Percentiles rank a stretch among this genome's conserved stretches.
phyloP scores from a whole-genome alignment of 2,113 vertebrate genomes.

The Prolemur simus region DNA sequence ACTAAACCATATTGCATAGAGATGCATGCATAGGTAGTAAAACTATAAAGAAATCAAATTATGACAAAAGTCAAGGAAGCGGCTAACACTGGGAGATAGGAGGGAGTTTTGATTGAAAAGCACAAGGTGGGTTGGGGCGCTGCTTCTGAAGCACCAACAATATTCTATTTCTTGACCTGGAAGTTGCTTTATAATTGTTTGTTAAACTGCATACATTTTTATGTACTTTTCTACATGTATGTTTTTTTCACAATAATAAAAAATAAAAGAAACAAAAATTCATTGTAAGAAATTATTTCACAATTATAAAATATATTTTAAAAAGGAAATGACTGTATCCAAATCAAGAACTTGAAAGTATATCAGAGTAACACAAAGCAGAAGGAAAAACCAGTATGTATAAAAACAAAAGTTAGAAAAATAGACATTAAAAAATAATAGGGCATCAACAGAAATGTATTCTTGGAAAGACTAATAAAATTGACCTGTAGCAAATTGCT shows the following conservation, averaged over 20 bases:
- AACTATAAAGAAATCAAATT: background rate
- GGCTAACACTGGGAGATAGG: background rate
- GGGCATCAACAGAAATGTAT: background rate
- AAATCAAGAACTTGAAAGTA: background rate
- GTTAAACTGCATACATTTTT: background rate
- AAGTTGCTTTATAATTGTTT: background rate
- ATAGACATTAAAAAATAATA: background rate
- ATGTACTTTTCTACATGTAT: background rate
- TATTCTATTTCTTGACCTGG: background rate
- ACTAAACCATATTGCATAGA: background rate
- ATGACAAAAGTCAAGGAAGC: background rate
- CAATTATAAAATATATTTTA: background rate
- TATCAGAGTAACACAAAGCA: background rate
- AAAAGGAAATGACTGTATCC: background rate
- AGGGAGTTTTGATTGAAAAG: background rate
- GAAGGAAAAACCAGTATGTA: background rate
- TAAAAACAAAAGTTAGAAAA: background rate
- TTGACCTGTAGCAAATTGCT: background rate
- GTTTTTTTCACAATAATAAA: background rate
- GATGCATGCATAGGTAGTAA: background rate
- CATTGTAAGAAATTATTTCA: background rate
- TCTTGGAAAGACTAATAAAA: background rate
- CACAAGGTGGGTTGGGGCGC: background rate
- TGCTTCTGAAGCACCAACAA: background rate
- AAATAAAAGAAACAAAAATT: background rate